Conservation (phyloP, 2,888 invertebrate species). For the Ectemnius lituratus region DNA sequence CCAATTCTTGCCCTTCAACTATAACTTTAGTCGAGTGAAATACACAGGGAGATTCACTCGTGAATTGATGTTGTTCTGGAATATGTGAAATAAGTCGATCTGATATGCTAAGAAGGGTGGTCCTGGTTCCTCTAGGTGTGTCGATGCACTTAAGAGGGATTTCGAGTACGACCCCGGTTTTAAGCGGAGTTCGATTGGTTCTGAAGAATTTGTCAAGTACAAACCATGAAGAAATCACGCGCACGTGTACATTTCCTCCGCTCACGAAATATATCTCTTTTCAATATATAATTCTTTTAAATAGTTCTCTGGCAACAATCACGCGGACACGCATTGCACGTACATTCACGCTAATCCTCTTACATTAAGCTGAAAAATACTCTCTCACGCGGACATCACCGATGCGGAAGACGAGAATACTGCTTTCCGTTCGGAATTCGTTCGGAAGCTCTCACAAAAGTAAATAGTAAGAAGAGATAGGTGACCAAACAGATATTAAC, state of each 20-base stretch:
- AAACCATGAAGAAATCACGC: conserved; percentile 29
- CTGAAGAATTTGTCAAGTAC: not conserved
- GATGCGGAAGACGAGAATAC: conserved; percentile 71
- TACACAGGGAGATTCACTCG: no score
- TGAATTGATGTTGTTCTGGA: not conserved
- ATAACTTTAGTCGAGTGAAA: not conserved
- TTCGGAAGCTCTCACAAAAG: conserved; percentile 28
- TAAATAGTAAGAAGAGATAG: conserved; percentile 8
- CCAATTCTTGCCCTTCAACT: no score
- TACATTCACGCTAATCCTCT: conserved; percentile 27
- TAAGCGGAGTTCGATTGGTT: conserved; percentile 19
- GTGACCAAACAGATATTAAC: not conserved
- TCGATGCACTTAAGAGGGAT: conserved; percentile 8
- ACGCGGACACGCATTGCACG: conserved; percentile 28
- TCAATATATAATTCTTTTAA: conserved; percentile 53
- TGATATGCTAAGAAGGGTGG: not conserved
- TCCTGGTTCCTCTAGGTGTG: not conserved
- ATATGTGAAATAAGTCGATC: not conserved
- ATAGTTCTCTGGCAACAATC: conserved; percentile 51
- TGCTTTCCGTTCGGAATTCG: conserved; percentile 58
- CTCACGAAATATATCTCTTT: conserved; percentile 44
- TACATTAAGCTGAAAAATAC: conserved; percentile 13
- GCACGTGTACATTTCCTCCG: conserved; percentile 43
- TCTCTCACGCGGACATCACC: conserved; percentile 42
- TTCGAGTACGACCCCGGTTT: conserved; percentile 23